A percentile compares a stretch with the other conserved stretches of the same genome.
Conservation (phyloP, 2,113 vertebrate species). For the Eclectus roratus region DNA sequence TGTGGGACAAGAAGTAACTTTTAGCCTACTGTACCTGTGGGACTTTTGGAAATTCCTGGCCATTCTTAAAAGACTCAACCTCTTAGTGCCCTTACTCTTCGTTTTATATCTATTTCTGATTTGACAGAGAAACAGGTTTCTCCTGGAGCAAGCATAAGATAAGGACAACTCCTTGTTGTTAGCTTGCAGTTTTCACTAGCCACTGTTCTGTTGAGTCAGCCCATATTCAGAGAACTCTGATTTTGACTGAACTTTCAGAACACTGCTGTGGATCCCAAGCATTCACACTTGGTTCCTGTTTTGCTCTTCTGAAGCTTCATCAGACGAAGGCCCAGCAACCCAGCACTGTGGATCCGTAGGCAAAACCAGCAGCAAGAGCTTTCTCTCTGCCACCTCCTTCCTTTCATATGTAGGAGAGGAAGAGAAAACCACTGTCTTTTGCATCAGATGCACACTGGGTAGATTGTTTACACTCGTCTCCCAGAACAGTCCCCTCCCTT, state of each 20-base stretch:
- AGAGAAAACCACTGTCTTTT: conserved; percentile 10
- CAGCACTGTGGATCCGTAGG: neutral
- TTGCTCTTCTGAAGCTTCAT: neutral
- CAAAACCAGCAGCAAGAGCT: neutral
- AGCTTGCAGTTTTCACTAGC: neutral
- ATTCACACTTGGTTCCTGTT: neutral
- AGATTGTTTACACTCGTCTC: neutral
- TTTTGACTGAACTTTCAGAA: neutral
- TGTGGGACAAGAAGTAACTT: neutral
- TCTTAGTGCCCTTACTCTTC: neutral
- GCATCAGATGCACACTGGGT: neutral
- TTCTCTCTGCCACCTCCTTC: neutral
- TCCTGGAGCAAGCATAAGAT: neutral
- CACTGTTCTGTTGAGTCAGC: neutral
- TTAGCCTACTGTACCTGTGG: neutral
- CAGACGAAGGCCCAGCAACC: neutral
- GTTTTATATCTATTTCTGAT: neutral
- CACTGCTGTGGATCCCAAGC: neutral
- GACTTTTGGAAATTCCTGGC: neutral
- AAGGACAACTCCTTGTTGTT: neutral
- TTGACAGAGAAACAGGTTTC: neutral
- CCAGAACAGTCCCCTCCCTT: neutral
- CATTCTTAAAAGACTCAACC: neutral
- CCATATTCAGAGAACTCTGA: neutral
- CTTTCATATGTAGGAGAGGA: neutral